phyloP scores from a whole-genome alignment of 2,888 invertebrate genomes.

The Chrysina gloriosa region DNA sequence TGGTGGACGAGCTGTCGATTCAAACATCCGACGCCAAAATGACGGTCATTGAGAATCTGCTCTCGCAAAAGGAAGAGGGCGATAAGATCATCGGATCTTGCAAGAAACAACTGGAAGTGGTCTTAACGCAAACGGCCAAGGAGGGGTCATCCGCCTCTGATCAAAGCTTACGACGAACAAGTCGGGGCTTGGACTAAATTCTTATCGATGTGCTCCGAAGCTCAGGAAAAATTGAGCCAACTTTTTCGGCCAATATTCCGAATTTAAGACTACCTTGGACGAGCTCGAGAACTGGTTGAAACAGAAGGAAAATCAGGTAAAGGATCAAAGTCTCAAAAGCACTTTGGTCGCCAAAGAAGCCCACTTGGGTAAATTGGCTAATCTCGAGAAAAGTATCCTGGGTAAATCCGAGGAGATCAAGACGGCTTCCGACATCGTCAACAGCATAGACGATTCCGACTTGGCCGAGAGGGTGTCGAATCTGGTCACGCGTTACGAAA shows the following conservation, averaged over 20 bases:
- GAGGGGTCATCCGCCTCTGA: slow-evolving; percentile 80
- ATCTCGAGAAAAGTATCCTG: slow-evolving; percentile 77
- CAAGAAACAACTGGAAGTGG: slow-evolving; percentile 76
- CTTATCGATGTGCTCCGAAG: slow-evolving; percentile 76
- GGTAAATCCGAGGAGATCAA: slow-evolving; percentile 77
- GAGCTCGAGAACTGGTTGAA: slow-evolving; percentile 87
- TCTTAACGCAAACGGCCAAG: slow-evolving; percentile 81
- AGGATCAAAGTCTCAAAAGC: slow-evolving; percentile 90
- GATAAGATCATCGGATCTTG: slow-evolving; percentile 78
- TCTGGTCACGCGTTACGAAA: slow-evolving; percentile 83
- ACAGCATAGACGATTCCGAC: slow-evolving; percentile 81
- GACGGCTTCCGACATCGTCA: slow-evolving; percentile 75
- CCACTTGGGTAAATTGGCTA: slow-evolving; percentile 81
- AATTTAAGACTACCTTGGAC: slow-evolving; percentile 82
- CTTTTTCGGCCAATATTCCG: slow-evolving; percentile 84
- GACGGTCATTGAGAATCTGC: slow-evolving; percentile 78
- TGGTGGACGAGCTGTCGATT: slow-evolving; percentile 82
- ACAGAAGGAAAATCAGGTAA: slow-evolving; percentile 84
- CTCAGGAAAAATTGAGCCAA: slow-evolving; percentile 78
- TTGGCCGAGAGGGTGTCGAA: slow-evolving; percentile 80
- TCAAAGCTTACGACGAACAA: slow-evolving; percentile 80
- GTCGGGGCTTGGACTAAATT: slow-evolving; percentile 82
- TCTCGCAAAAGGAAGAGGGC: slow-evolving; percentile 79
- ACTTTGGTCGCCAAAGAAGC: slow-evolving; percentile 84
- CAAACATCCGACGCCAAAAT: slow-evolving; percentile 83